These are phyloP conservation scores for Mycteria americana DNA, from an alignment of 2,797 vertebrate genomes.

Conservation along the genomic window DNA sequence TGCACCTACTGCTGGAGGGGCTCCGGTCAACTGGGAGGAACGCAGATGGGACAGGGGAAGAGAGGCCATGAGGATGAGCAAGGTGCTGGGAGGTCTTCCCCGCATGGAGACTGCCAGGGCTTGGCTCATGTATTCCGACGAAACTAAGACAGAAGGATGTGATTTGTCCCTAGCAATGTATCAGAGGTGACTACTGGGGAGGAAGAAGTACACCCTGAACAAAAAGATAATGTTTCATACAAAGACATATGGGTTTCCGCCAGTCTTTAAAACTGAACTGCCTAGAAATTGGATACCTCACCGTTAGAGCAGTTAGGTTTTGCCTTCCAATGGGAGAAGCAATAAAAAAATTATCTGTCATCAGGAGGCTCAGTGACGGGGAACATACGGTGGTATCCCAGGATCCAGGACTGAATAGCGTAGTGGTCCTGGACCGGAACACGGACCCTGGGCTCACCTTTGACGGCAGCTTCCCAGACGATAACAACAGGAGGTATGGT, in stretches of 20 bases:
- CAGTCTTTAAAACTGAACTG: background rate
- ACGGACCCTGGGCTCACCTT: background rate
- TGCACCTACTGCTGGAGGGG: background rate
- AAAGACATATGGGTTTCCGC: background rate
- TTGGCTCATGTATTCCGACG: background rate
- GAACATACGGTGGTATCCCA: background rate
- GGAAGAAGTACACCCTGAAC: background rate
- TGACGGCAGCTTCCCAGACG: rapidly evolving
- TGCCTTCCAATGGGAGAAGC: background rate
- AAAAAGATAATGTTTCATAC: background rate
- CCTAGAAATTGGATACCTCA: background rate
- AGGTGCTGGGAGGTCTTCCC: background rate
- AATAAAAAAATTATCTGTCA: background rate
- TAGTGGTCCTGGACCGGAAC: background rate
- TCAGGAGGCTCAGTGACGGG: background rate
- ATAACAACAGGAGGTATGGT: background rate
- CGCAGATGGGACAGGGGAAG: background rate
- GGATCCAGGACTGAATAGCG: background rate
- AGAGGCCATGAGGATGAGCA: background rate
- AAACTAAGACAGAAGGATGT: background rate
- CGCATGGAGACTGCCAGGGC: background rate
- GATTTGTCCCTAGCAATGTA: background rate
- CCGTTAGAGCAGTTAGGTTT: background rate
- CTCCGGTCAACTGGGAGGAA: background rate
- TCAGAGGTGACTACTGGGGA: background rate